Evolutionary conservation across 2,113 vertebrate species (phyloP).

Genomic region (Salvelinus namaycush): DNA sequence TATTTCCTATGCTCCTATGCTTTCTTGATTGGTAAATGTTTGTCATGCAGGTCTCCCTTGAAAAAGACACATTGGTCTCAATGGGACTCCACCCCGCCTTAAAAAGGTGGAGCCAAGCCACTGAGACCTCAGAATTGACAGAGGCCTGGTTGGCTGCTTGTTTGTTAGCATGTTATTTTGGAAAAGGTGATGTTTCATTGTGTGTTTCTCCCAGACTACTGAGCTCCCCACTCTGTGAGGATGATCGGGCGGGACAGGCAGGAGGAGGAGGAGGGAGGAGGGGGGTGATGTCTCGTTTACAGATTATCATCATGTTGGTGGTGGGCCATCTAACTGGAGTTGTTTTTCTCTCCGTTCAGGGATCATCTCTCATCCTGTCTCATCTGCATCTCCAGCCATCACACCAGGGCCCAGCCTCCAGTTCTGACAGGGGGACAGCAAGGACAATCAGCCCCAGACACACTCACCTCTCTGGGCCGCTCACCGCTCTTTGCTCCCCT

Average conservation of each 20-base stretch:
- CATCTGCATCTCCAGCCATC: background rate
- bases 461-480: background rate
- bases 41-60: too few species aligned
- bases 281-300: constrained; percentile 42
- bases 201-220: constrained; percentile 37
- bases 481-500: background rate
- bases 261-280: constrained; percentile 13
- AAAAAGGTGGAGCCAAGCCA: too few species aligned
- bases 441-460: background rate
- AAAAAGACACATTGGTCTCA: too few species aligned
- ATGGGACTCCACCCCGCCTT: too few species aligned
- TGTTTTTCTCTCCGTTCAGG: constrained; percentile 22
- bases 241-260: constrained; percentile 40
- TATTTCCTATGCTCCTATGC: too few species aligned
- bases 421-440: constrained; percentile 2
- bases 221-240: constrained; percentile 40
- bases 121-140: too few species aligned
- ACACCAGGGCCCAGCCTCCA: background rate
- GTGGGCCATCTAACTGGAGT: background rate
- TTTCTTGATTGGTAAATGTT: too few species aligned
- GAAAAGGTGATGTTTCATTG: background rate
- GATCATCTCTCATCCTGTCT: background rate
- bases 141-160: background rate
- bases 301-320: constrained; percentile 41
- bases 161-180: background rate